phyloP scores from a whole-genome alignment of 2,113 vertebrate species.

The Pantherophis guttatus region DNA sequence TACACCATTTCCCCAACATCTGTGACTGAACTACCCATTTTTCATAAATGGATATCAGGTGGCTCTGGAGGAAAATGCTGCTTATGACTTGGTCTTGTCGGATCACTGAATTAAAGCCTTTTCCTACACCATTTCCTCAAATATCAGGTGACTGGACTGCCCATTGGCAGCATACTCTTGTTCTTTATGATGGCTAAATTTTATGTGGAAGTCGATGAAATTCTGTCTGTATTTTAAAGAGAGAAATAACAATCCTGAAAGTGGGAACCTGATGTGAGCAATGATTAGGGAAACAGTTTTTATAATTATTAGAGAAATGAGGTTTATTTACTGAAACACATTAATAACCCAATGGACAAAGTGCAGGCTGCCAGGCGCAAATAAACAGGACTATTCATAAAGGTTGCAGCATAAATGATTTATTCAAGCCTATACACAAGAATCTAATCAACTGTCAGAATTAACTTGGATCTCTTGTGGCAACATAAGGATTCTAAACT shows the following conservation, averaged over 20 bases:
- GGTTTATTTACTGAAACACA: background rate
- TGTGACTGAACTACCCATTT: background rate
- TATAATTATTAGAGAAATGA: background rate
- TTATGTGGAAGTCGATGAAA: background rate
- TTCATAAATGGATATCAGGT: background rate
- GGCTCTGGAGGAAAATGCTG: background rate
- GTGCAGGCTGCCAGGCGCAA: too few species aligned
- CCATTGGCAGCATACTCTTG: background rate
- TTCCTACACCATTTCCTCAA: background rate
- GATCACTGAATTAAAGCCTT: background rate
- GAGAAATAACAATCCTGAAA: background rate
- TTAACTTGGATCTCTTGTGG: too few species aligned
- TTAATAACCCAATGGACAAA: background rate
- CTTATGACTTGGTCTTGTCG: background rate
- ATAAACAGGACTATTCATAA: too few species aligned
- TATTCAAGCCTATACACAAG: too few species aligned
- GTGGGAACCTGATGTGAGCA: background rate
- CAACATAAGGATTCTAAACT: too few species aligned
- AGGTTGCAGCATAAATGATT: too few species aligned
- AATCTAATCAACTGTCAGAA: too few species aligned
- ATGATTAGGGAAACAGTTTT: background rate
- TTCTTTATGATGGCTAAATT: background rate
- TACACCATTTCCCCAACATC: too few species aligned
- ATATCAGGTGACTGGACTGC: background rate
- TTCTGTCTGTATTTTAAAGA: background rate